Evolutionary conservation across 2,797 vertebrate genomes (phyloP).

Genomic region (Acestrorhynchus altus): DNA sequence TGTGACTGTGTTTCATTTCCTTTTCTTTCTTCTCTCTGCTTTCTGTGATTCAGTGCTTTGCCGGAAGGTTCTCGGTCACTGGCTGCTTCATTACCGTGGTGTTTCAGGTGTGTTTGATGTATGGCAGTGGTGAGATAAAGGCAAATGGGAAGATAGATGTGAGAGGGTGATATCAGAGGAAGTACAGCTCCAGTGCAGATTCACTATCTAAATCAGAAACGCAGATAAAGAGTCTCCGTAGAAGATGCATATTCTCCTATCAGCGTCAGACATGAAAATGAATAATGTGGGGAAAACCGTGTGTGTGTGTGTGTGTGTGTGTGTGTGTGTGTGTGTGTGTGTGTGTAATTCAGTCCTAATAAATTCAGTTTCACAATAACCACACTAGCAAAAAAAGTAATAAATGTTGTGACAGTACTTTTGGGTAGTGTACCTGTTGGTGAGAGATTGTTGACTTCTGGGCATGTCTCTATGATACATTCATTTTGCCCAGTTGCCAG

Average conservation of each 20-base stretch:
- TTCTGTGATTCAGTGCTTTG: constrained; percentile 26
- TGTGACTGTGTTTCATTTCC: constrained; percentile 20
- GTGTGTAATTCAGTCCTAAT: too few species aligned
- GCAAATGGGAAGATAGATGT: constrained; percentile 36
- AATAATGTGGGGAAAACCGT: neutral
- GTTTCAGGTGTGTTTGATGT: constrained; percentile 44
- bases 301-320: neutral
- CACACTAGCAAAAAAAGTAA: too few species aligned
- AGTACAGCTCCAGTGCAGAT: constrained; percentile 39
- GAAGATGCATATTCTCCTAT: constrained; percentile 10
- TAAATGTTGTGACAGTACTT: too few species aligned
- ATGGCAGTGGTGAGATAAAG: constrained; percentile 41
- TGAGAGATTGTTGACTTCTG: too few species aligned
- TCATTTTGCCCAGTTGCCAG: too few species aligned
- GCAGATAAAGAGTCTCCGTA: constrained; percentile 19
- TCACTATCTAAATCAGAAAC: constrained; percentile 36
- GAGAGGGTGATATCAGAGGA: constrained; percentile 40
- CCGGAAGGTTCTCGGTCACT: constrained; percentile 36
- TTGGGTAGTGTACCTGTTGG: too few species aligned
- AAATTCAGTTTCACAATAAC: too few species aligned
- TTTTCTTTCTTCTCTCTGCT: constrained; percentile 8
- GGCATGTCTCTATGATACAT: too few species aligned
- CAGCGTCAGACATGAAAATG: neutral
- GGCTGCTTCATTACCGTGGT: constrained; percentile 44
- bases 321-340: neutral